Base-by-base conservation (phyloP, 2,888 invertebrate species). In the Cantharis flavilabris region DNA sequence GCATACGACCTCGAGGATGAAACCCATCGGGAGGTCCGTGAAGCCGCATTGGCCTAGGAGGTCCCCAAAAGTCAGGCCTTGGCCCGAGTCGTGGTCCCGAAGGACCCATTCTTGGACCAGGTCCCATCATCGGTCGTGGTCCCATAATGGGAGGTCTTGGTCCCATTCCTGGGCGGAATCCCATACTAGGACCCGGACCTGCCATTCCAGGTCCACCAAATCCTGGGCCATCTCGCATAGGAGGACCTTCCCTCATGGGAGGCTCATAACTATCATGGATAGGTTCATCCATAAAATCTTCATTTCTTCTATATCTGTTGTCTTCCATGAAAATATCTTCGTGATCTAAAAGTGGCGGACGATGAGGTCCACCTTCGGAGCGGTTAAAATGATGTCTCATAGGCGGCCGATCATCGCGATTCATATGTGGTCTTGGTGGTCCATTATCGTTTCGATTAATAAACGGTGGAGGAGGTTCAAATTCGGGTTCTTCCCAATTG, bases 151-250 rank as follows among this genome's bases (percentile, higher is more conserved):
- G 65, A n/a, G 23, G 65, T 4, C 74, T 73, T 11, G 14, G 65
- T 16, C 72, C 76, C 67, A 71, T 69, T 16, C 70, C 73, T 13
- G 75, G 72, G 11, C 71, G 71, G 18, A 18, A 14, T n/a, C 49
- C 33, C 49, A 70, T 49, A 49, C 20, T 13, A 2, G 30, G 33
- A 14, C 72, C 72, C 0, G 18, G 16, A n/a, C 87, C 83, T 14
- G 69, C 70, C 3, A 85, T 84, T 78, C 88, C 88, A 76, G 84
- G 82, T 16, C 84, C 86, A 28, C 87, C 88, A 77, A 87, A 88
- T 9, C 84, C 86, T 20, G 88, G 88, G 2, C 88, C 88, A 62
- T 87, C 88, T 80, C 72, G 62, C 20, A 86, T 7, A 84, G 86
- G 0, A 75, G 76, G 64, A 18, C 79, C 77, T 20, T 73, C 72